Percentiles rank a stretch among this genome's conserved stretches.
These are phyloP conservation scores for Diloba caeruleocephala DNA, from an alignment of 2,888 invertebrate species.

Conservation along the genomic window DNA sequence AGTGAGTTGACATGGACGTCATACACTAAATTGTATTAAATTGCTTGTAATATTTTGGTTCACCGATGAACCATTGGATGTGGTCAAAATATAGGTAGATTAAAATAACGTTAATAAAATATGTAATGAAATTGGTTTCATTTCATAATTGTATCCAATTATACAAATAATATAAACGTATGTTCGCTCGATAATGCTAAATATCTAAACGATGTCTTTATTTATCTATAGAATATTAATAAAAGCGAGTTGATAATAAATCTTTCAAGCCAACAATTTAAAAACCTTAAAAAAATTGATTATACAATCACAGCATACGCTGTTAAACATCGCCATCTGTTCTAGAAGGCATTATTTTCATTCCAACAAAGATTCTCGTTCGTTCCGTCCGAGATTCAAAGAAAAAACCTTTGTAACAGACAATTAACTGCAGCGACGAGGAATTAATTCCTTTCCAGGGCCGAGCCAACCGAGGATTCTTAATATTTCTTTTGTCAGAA, in stretches of 20 bases:
- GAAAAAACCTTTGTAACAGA: constrained; percentile 77
- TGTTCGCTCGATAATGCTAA: not conserved
- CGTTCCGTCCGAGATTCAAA: constrained; percentile 64
- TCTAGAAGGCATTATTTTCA: constrained; percentile 70
- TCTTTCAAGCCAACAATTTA: constrained; percentile 18
- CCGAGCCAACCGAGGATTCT: constrained; percentile 46
- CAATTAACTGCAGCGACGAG: constrained; percentile 76
- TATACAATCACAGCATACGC: constrained; percentile 45
- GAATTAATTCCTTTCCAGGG: constrained; percentile 70
- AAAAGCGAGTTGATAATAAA: constrained; percentile 11
- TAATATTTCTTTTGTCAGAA: constrained; percentile 45
- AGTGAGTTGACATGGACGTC: constrained; percentile 5
- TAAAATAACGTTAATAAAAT: no score
- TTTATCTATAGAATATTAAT: constrained; percentile 4
- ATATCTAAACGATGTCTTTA: constrained; percentile 3
- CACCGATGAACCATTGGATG: not conserved
- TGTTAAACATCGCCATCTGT: constrained; percentile 62
- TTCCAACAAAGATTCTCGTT: constrained; percentile 67
- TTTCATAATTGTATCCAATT: not conserved
- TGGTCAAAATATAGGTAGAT: no score
- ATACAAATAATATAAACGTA: not conserved
- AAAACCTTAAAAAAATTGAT: constrained; percentile 36
- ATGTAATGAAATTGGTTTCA: not conserved
- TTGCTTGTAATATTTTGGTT: constrained; percentile 8
- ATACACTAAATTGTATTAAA: constrained; percentile 1